phyloP scores from a whole-genome alignment of 2,113 vertebrate species.

The Eretmochelys imbricata region DNA sequence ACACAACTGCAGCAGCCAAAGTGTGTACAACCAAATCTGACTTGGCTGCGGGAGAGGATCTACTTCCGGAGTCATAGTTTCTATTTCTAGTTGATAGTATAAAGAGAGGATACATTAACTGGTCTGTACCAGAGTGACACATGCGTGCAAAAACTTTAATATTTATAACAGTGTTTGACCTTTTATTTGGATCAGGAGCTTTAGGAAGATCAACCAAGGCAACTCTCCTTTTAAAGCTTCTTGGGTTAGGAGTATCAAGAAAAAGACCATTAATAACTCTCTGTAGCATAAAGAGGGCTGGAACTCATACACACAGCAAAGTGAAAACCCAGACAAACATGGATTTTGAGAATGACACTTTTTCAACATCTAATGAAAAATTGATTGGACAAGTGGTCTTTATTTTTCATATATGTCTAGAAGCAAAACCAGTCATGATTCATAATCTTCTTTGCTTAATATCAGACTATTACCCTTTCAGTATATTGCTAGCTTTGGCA shows the following conservation, averaged over 20 bases:
- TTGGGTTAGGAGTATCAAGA: background rate
- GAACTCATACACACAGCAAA: background rate
- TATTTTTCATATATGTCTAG: background rate
- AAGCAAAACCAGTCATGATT: background rate
- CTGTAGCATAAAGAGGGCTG: background rate
- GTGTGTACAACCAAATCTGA: fast-evolving
- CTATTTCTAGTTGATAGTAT: background rate
- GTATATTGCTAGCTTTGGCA: background rate
- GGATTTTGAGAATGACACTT: background rate
- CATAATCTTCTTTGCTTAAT: background rate
- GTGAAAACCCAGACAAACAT: background rate
- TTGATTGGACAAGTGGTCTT: background rate
- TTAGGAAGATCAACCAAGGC: background rate
- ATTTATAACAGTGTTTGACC: background rate
- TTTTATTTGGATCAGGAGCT: background rate
- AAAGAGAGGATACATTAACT: background rate
- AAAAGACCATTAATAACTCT: background rate
- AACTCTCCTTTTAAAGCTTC: background rate
- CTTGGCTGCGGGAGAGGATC: background rate
- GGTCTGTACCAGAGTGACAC: too few relatives aligned
- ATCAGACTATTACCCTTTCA: background rate
- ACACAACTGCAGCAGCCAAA: background rate
- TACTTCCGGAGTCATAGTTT: background rate
- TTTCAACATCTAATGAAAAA: background rate
- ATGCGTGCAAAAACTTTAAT: background rate